Percentiles rank a stretch among this genome's conserved stretches.
Evolutionary conservation across 1,140 invertebrate genomes (phyloP).

Genomic region (Lucilia sericata): DNA sequence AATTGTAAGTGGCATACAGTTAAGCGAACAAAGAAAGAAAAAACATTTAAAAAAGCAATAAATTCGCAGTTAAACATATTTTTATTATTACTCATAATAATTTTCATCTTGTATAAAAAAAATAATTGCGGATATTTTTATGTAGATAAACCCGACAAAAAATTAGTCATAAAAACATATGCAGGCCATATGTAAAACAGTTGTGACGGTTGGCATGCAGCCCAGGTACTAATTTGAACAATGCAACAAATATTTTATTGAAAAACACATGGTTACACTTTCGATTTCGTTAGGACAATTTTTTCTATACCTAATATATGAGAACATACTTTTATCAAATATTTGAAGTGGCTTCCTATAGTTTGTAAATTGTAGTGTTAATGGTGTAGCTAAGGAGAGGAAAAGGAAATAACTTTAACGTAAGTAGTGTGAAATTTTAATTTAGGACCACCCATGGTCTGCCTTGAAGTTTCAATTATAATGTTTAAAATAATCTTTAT

Average conservation of each 20-base stretch:
- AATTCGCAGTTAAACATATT: background rate
- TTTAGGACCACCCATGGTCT: no score
- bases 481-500: no score
- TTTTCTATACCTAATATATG: background rate
- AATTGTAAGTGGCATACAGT: no score
- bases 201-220: background rate
- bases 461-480: no score
- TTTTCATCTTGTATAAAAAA: background rate
- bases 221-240: background rate
- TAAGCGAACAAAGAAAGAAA: background rate
- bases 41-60: background rate
- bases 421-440: no score
- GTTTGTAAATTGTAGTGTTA: no score
- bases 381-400: no score
- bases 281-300: background rate
- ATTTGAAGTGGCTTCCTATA: no score
- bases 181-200: background rate
- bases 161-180: constrained; percentile 7
- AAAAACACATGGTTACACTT: constrained; percentile 12
- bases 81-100: constrained; percentile 6
- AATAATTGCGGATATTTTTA: background rate
- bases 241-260: background rate
- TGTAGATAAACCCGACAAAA: background rate
- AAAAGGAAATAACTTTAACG: no score
- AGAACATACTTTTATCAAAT: no score